Conservation (phyloP, 2,888 invertebrate genomes). For the Erebia aethiops region DNA sequence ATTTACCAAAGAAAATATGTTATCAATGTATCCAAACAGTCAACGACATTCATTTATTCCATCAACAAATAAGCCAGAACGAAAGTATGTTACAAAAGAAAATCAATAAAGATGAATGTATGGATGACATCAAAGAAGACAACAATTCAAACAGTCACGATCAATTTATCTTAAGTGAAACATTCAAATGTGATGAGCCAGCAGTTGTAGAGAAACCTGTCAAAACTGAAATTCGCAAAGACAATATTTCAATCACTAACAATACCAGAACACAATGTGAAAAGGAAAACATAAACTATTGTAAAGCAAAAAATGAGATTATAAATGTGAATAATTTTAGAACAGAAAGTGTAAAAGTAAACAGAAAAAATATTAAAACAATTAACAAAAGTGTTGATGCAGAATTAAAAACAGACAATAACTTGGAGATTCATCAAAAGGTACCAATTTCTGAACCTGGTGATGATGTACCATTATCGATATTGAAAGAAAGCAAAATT, state of each 20-base stretch:
- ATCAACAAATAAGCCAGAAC: constrained; percentile 48
- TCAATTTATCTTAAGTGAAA: constrained; percentile 21
- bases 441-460: background rate
- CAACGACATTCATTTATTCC: constrained; percentile 50
- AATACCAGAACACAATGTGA: background rate
- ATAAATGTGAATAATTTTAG: background rate
- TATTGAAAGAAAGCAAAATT: constrained; percentile 19
- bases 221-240: constrained; percentile 14
- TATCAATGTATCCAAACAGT: constrained; percentile 50
- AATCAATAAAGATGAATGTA: constrained; percentile 23
- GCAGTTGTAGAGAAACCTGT: background rate
- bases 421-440: background rate
- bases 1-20: constrained; percentile 56
- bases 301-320: background rate
- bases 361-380: background rate
- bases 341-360: constrained; percentile 8
- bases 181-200: background rate
- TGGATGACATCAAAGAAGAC: constrained; percentile 16
- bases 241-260: background rate
- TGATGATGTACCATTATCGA: constrained; percentile 12
- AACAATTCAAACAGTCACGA: constrained; percentile 13
- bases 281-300: background rate
- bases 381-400: background rate
- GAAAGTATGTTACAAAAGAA: constrained; percentile 49
- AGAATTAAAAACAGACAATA: background rate